Evolutionary conservation across 2,888 invertebrate species (phyloP).

Genomic region (Agrilus biguttatus): DNA sequence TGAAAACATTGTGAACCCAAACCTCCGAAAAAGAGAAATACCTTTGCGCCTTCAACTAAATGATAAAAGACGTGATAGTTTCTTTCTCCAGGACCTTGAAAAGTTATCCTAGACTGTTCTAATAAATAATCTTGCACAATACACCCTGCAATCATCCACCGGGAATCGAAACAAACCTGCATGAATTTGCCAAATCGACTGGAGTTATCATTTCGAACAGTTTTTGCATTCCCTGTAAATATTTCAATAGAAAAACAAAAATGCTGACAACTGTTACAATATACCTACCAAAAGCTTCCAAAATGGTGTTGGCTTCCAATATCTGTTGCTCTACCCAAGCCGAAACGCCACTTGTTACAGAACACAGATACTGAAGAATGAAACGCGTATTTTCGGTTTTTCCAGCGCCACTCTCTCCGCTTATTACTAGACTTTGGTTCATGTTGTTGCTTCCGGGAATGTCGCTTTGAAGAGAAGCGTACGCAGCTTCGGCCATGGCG

Average conservation of each 20-base stretch:
- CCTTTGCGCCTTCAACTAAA: slow-evolving; percentile 73
- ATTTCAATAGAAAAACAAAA: not conserved
- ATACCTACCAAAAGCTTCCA: slow-evolving; percentile 80
- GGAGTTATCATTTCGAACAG: slow-evolving; percentile 85
- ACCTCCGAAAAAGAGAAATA: slow-evolving; percentile 17
- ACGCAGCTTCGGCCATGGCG: slow-evolving; percentile 80
- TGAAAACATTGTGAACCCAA: not conserved
- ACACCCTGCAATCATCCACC: slow-evolving; percentile 82
- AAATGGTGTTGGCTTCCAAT: slow-evolving; percentile 81
- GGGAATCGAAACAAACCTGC: slow-evolving; percentile 80
- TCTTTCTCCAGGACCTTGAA: slow-evolving; percentile 73
- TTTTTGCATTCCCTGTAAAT: slow-evolving; percentile 74
- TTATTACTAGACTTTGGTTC: slow-evolving; percentile 79
- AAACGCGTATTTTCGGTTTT: slow-evolving; percentile 90
- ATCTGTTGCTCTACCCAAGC: slow-evolving; percentile 96
- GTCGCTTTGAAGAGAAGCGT: slow-evolving; percentile 52
- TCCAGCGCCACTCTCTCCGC: slow-evolving; percentile 85
- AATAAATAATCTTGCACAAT: slow-evolving; percentile 82
- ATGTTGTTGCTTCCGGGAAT: slow-evolving; percentile 18
- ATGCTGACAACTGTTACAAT: not conserved
- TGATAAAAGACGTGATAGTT: slow-evolving; percentile 91
- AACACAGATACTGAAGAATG: slow-evolving; percentile 81
- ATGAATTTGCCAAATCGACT: slow-evolving; percentile 92
- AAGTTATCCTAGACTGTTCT: slow-evolving; percentile 81
- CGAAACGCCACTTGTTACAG: slow-evolving; percentile 62